Percentiles rank a stretch among this genome's conserved stretches.
phyloP scores from a whole-genome alignment of 92 coral and sea anemone species.

The Epizoanthus rinbou region DNA sequence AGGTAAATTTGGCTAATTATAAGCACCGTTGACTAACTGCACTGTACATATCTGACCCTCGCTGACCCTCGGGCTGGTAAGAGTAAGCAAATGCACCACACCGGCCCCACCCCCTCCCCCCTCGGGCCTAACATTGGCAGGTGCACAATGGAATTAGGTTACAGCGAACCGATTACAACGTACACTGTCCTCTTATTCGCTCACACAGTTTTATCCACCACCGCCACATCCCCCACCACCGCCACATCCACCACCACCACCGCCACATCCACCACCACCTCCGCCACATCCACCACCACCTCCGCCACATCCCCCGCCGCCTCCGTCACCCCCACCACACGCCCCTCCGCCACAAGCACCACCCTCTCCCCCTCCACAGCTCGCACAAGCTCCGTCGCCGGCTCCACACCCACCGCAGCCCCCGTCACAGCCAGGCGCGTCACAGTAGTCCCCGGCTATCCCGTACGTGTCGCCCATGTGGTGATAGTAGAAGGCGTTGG shows the following conservation, averaged over 20 bases:
- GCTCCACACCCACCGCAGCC: slow-evolving; percentile 47
- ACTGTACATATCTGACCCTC: no score
- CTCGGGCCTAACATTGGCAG: no score
- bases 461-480: slow-evolving; percentile 20
- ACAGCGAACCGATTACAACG: no score
- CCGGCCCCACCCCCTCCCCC: no score
- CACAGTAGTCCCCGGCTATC: slow-evolving; percentile 13
- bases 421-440: slow-evolving; percentile 40
- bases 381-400: slow-evolving; percentile 24
- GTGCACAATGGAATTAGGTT: no score
- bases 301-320: slow-evolving; percentile 29
- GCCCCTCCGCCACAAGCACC: slow-evolving; percentile 34
- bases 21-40: no score
- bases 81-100: no score
- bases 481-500: slow-evolving; percentile 38
- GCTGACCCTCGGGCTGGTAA: no score
- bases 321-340: slow-evolving; percentile 27
- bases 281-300: slow-evolving; percentile 27
- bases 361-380: slow-evolving; percentile 16
- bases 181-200: no score
- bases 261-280: neutral
- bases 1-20: no score
- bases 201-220: no score
- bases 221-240: neutral
- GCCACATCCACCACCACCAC: neutral